These are phyloP conservation scores for Rhinolophus sinicus DNA, from an alignment of 2,113 vertebrate genomes.

Conservation along the genomic window DNA sequence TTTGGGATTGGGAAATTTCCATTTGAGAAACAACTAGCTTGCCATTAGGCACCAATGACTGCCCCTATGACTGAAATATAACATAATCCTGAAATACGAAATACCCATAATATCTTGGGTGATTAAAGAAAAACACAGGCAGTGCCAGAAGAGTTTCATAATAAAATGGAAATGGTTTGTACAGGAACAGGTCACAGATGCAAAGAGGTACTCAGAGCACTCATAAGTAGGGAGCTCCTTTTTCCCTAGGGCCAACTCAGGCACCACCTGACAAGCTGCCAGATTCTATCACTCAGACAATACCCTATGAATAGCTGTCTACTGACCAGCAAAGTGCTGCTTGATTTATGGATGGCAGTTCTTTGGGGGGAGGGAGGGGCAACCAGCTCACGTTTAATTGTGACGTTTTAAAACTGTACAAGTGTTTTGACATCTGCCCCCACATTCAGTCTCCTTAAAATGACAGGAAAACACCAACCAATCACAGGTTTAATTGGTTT, in stretches of 20 bases:
- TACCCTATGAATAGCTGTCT: neutral
- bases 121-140: neutral
- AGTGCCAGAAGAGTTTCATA: neutral
- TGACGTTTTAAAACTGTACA: neutral
- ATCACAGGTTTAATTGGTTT: neutral
- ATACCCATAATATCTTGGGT: neutral
- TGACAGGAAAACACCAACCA: neutral
- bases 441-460: neutral
- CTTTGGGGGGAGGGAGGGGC: too few relatives aligned
- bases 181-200: neutral
- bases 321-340: neutral
- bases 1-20: neutral
- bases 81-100: neutral
- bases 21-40: neutral
- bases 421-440: neutral
- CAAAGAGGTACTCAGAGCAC: neutral
- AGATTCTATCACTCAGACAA: neutral
- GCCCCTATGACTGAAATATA: neutral
- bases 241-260: neutral
- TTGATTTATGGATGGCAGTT: neutral
- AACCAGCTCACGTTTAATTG: neutral
- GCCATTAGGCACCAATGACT: neutral
- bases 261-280: neutral
- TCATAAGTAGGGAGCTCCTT: neutral
- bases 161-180: neutral